Evolutionary conservation across 2,888 invertebrate species (phyloP).

Genomic region (Sphaeridia pumilis): DNA sequence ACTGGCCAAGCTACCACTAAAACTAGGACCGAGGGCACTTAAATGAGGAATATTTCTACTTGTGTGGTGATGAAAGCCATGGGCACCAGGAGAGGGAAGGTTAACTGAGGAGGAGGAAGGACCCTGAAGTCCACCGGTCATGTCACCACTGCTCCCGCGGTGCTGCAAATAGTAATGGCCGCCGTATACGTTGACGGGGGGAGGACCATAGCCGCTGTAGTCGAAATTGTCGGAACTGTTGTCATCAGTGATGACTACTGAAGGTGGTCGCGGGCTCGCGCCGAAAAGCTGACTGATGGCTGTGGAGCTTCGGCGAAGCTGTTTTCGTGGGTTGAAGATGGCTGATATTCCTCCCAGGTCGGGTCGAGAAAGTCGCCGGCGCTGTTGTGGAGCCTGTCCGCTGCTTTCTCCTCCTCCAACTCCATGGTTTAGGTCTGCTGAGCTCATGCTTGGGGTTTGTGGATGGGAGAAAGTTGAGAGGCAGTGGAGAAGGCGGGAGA

Average conservation of each 20-base stretch:
- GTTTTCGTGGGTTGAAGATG: constrained; percentile 61
- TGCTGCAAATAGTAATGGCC: constrained; percentile 17
- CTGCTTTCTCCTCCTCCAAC: too few species aligned
- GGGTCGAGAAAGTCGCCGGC: constrained; percentile 35
- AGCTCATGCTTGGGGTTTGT: too few species aligned
- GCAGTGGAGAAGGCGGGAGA: too few species aligned
- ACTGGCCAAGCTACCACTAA: constrained; percentile 18
- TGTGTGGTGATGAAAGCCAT: too few species aligned
- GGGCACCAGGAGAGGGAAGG: constrained; percentile 3
- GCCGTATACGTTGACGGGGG: constrained; percentile 5
- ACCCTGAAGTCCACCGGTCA: constrained; percentile 33
- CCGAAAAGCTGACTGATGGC: constrained; percentile 34
- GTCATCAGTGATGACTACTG: constrained; percentile 56
- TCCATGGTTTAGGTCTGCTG: too few species aligned
- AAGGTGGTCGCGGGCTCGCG: constrained; percentile 50
- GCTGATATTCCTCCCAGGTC: constrained; percentile 49
- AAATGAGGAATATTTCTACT: constrained; percentile 6
- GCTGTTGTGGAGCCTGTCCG: too few species aligned
- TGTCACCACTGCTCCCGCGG: constrained; percentile 29
- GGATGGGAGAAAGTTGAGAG: too few species aligned
- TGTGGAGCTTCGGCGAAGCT: constrained; percentile 34
- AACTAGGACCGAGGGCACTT: constrained; percentile 14
- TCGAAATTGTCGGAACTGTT: constrained; percentile 39
- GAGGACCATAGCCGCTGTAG: constrained; percentile 1
- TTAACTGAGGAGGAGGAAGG: neutral